Evolutionary conservation across 2,888 invertebrate genomes (phyloP).

Genomic region (Hirtodrosophila histrioides): DNA sequence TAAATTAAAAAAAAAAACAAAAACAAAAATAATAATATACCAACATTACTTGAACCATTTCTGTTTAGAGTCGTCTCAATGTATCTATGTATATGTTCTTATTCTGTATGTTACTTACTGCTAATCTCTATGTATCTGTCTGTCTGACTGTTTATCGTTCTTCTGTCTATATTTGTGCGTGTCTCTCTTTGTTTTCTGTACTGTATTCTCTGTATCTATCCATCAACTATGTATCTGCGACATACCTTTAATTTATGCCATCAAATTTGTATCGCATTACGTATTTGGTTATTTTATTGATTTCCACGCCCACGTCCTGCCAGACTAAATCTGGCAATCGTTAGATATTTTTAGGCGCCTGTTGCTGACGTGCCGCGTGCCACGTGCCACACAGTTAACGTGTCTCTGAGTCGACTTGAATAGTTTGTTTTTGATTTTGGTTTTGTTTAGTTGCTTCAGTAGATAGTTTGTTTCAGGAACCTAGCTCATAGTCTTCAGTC

Average conservation of each 20-base stretch:
- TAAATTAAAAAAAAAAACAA: conserved; percentile 5
- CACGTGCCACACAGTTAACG: background rate
- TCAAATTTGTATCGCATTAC: conserved; percentile 33
- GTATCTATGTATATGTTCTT: conserved; percentile 33
- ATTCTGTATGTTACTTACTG: conserved; percentile 34
- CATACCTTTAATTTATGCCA: conserved; percentile 28
- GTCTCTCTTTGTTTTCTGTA: conserved; percentile 20
- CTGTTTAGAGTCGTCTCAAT: conserved; percentile 24
- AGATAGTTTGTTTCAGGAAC: background rate
- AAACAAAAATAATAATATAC: conserved; percentile 4
- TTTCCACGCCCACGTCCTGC: conserved; percentile 19
- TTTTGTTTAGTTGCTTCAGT: too few relatives aligned
- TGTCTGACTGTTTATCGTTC: conserved; percentile 23
- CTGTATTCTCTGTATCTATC: conserved; percentile 29
- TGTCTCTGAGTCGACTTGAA: background rate
- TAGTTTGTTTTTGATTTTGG: background rate
- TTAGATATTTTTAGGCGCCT: conserved; percentile 28
- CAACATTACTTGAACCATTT: conserved; percentile 31
- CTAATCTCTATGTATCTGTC: conserved; percentile 25
- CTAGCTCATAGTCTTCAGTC: background rate
- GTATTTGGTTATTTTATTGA: conserved; percentile 46
- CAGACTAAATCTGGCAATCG: conserved; percentile 4
- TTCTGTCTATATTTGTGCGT: conserved; percentile 9
- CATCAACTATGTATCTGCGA: conserved; percentile 8
- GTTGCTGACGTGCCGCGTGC: background rate